phyloP scores from a whole-genome alignment of 1,140 invertebrate species.

The Scaptomyza pallida region DNA sequence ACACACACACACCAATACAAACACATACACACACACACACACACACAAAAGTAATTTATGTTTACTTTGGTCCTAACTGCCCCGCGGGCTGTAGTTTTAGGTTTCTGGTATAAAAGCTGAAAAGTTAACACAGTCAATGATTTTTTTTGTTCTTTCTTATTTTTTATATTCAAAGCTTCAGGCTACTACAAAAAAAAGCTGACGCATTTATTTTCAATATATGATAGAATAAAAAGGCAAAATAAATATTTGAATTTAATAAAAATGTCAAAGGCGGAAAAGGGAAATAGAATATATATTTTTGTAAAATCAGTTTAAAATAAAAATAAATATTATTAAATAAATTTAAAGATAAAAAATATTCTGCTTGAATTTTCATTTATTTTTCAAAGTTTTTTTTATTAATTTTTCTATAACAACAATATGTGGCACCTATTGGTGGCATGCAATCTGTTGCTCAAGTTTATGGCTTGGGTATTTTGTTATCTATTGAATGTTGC shows the following conservation, averaged over 20 bases:
- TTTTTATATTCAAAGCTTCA: conserved; percentile 6
- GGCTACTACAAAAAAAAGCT: conserved; percentile 19
- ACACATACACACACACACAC: background rate
- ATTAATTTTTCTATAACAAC: background rate
- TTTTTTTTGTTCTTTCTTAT: background rate
- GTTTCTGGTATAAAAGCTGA: conserved; percentile 44
- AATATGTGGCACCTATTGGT: conserved; percentile 32
- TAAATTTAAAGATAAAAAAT: too few species aligned
- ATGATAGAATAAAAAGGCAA: background rate
- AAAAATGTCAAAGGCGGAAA: conserved; percentile 18
- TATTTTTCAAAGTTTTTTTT: background rate
- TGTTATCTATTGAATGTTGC: conserved; percentile 71
- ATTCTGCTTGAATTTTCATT: too few species aligned
- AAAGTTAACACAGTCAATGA: conserved; percentile 52
- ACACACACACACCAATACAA: background rate
- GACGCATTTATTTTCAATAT: conserved; percentile 46
- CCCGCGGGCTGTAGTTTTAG: conserved; percentile 62
- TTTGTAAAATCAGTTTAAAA: conserved; percentile 46
- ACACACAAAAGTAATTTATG: conserved; percentile 27
- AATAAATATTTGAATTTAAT: conserved; percentile 3
- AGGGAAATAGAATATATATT: conserved; percentile 26
- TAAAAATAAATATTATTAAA: conserved; percentile 8
- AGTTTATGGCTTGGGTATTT: conserved; percentile 24
- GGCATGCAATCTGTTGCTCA: conserved; percentile 47
- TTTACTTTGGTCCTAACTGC: conserved; percentile 51